phyloP scores from a whole-genome alignment of 2,113 vertebrate genomes.

The Laticauda laticaudata region DNA sequence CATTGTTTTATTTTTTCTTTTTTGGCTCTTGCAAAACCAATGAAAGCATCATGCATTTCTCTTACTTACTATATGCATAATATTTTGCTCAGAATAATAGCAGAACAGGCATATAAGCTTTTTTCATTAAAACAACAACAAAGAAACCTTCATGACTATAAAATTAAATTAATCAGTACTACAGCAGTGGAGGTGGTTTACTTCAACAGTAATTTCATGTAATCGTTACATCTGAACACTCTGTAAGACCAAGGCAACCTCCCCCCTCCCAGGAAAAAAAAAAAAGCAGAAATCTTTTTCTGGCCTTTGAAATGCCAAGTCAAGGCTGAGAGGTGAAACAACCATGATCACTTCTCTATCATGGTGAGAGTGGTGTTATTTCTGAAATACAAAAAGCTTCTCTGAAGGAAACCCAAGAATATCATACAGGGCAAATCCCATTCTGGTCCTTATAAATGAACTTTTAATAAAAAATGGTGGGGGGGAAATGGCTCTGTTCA shows the following conservation, averaged over 20 bases:
- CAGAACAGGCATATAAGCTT: not conserved
- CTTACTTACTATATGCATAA: not conserved
- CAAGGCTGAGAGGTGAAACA: not conserved
- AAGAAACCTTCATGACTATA: not conserved
- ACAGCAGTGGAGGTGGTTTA: not conserved
- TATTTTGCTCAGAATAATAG: not conserved
- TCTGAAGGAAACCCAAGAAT: not conserved
- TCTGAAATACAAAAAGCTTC: not conserved
- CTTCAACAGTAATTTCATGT: not conserved
- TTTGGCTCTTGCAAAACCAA: not conserved
- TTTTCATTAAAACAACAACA: not conserved
- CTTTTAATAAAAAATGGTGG: not conserved
- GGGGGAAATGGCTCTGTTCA: not conserved
- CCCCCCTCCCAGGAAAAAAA: too few species aligned
- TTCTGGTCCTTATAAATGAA: not conserved
- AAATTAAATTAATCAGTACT: not conserved
- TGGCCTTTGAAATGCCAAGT: not conserved
- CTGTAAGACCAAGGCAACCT: not conserved
- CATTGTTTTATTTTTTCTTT: not conserved
- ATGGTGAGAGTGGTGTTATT: not conserved
- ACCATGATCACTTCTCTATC: not conserved
- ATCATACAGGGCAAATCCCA: not conserved
- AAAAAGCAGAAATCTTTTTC: not conserved
- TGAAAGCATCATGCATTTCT: not conserved
- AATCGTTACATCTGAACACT: not conserved